Base-by-base conservation (phyloP, 1,140 invertebrate species). In the Drosophila grimshawi region DNA sequence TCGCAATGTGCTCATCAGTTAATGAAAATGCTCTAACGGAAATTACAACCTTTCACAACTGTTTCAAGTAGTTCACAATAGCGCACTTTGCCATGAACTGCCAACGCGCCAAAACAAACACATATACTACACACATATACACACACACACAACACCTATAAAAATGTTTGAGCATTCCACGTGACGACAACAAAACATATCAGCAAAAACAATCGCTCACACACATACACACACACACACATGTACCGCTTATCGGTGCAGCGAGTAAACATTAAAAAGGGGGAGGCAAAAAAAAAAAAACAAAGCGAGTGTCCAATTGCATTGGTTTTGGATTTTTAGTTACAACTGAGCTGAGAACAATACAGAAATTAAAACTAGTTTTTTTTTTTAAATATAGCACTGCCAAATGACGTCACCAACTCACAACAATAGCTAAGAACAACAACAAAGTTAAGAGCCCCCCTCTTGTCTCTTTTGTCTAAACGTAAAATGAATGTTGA, bases 291-390 rank as follows among this genome's bases (percentile, higher is more conserved):
- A 32, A 66, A 73, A 67, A 46, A 57, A 80, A 62, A 81, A 64
- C 61, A 62, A 55, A 66, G 60, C 10, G 39, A 71, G 39, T 37
- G 30, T 65, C 39, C 33, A 62, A 53, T 45, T 59, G 69, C 69
- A 51, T 59, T 60, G 51, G 59, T 32, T 43, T 35, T 45, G 11
- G 10, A 5, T 30, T 39, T 53, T 43, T 61, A 73, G 48, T 68
- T 68, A 56, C 49, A 57, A 48, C 71, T 57, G 62, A 53, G 62
- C 46, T 71, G 60, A 52, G 63, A 68, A 89, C 76, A 81, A 88
- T 79, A 73, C 66, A 64, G 39, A 56, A 65, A 72, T 81, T 70
- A 37, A 80, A 88, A 89, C 83, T 59, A 89, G 80, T 83, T 88
- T 43, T 19, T 88, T 43, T 19, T 19, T 85, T 86, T 78, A 71